phyloP scores from a whole-genome alignment of 2,888 invertebrate species.

The Carabus problematicus region DNA sequence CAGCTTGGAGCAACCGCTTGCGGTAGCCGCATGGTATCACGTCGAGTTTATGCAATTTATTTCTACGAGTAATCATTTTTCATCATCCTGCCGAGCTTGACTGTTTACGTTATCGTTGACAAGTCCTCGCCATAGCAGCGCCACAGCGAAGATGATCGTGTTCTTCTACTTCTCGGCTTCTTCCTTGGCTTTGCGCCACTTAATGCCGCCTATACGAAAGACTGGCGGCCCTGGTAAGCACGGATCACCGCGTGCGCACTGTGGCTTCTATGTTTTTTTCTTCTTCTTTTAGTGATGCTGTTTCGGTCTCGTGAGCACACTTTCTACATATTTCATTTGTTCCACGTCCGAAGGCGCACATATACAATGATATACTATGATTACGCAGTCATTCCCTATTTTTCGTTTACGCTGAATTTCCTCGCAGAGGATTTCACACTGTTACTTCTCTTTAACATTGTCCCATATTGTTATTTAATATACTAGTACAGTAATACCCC shows the following conservation, averaged over 20 bases:
- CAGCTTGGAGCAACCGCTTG: too few relatives aligned
- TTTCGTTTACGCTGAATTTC: neutral
- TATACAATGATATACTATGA: conserved; percentile 42
- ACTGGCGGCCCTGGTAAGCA: neutral
- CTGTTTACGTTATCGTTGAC: conserved; percentile 39
- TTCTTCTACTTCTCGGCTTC: conserved; percentile 1
- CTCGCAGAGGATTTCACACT: neutral
- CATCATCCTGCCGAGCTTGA: conserved; percentile 27
- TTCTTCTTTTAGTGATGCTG: conserved; percentile 19
- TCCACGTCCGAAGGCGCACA: conserved; percentile 33
- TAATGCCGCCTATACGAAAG: conserved; percentile 9
- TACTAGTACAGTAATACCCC: too few relatives aligned
- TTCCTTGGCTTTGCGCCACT: conserved; percentile 17
- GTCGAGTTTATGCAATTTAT: conserved; percentile 36
- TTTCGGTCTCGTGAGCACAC: conserved; percentile 36
- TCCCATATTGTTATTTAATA: conserved; percentile 3
- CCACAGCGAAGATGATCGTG: neutral
- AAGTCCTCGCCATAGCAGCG: conserved; percentile 2
- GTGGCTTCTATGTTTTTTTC: neutral
- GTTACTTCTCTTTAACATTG: neutral
- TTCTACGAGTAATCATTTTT: conserved; percentile 31
- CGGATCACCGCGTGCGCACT: conserved; percentile 14
- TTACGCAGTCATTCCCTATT: conserved; percentile 29
- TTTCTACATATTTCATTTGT: conserved; percentile 41
- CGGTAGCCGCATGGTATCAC: conserved; percentile 6